A percentile compares a stretch with the other conserved stretches of the same genome.
Conservation (phyloP, 2,113 vertebrate species). For the Helogale parvula region DNA sequence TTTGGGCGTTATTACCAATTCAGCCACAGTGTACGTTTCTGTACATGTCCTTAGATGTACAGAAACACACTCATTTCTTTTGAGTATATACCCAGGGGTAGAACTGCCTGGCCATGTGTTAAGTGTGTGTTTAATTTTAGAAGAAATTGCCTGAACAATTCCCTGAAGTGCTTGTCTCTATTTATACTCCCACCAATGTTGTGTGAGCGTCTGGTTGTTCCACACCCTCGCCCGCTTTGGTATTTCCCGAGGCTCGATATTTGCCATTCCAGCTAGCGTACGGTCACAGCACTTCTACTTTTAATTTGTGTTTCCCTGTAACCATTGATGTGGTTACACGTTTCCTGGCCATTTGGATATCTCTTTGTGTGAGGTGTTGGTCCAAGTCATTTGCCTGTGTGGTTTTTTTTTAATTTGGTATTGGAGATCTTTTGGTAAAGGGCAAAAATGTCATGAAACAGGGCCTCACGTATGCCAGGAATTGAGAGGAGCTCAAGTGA, state of each 20-base stretch:
- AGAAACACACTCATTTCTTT: neutral
- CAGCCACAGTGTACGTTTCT: neutral
- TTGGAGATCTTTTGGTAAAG: neutral
- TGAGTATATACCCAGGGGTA: neutral
- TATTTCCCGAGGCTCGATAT: conserved; percentile 30
- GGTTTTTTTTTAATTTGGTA: neutral
- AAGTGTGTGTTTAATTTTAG: conserved; percentile 7
- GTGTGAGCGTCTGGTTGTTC: neutral
- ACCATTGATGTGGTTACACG: neutral
- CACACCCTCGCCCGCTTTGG: neutral
- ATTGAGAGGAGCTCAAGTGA: neutral
- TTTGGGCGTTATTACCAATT: neutral
- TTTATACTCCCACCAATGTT: neutral
- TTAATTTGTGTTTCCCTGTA: neutral
- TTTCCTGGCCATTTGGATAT: neutral
- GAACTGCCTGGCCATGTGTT: neutral
- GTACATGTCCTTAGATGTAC: neutral
- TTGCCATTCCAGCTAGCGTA: neutral
- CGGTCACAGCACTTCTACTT: neutral
- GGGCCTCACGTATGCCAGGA: neutral
- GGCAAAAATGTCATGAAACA: neutral
- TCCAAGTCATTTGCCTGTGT: neutral
- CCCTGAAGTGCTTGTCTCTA: neutral
- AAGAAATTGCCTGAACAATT: neutral
- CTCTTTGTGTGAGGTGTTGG: neutral